Conservation (phyloP, 1,140 invertebrate genomes). For the Lepidotrigona ventralis region DNA sequence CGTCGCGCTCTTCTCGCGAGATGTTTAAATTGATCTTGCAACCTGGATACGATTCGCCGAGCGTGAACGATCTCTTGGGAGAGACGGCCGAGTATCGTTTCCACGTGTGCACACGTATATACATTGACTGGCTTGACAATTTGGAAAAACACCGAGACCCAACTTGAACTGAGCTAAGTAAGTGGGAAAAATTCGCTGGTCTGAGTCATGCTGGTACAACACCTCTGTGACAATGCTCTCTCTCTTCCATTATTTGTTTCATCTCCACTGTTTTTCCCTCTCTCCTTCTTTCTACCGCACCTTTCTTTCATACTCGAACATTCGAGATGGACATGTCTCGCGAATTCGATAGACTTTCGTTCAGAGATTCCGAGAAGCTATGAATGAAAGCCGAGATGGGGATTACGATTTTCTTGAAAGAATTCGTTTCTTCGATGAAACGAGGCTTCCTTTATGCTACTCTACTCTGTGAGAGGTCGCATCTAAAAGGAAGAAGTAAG, state of each 20-base stretch:
- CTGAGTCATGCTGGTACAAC: slow-evolving; percentile 54
- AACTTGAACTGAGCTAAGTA: slow-evolving; percentile 16
- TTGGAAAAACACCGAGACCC: neutral
- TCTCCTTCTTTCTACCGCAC: neutral
- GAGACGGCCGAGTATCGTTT: neutral
- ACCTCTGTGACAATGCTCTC: slow-evolving; percentile 14
- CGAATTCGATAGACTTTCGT: neutral
- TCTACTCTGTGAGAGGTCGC: neutral
- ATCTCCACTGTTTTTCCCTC: neutral
- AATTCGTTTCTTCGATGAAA: neutral
- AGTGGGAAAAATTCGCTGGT: slow-evolving; percentile 43
- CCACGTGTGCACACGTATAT: neutral
- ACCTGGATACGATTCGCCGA: slow-evolving; percentile 59
- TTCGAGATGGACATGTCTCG: neutral
- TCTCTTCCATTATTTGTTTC: slow-evolving; percentile 31
- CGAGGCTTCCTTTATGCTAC: neutral
- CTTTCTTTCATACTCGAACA: neutral
- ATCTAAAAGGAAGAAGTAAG: neutral
- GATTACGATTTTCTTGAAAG: neutral
- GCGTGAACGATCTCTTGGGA: slow-evolving; percentile 45
- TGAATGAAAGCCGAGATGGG: neutral
- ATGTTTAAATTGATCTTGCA: slow-evolving; percentile 62
- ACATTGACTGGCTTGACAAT: neutral
- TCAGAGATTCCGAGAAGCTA: neutral
- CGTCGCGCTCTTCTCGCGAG: slow-evolving; percentile 24